Base-by-base conservation (phyloP, 2,888 invertebrate genomes). In the Fragum whitleyi region DNA sequence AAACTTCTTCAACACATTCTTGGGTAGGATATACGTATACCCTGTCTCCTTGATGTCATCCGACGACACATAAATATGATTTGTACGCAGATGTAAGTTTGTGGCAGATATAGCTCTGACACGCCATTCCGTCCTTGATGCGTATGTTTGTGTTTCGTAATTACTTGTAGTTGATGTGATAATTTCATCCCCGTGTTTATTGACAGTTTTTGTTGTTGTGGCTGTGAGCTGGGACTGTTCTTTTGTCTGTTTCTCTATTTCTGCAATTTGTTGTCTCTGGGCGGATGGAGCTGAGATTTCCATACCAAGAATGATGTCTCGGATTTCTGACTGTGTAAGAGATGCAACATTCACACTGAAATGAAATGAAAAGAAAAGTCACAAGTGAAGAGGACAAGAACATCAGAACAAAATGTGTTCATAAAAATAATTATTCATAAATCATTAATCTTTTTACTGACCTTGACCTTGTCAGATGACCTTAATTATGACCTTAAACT, bases 41-140 rank as follows among this genome's bases (percentile, higher is more conserved):
- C 99, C 99, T 28, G 99, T 99, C 94, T 99, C 99, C 94, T 99
- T 99, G 93, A 99, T 99, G 92, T 99, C 99, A 92, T 99, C 99
- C 0, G 99, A 98, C 84, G 98, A 98, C 26, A 99, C 99, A 92
- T 99, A 99, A 92, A 99, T 99, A 94, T 99, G 99, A 95, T 99
- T 99, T 0, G 99, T 99, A 85, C 99, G 96, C 53, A 99, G 95
- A 94, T 99, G 98, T 28, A 99, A 95, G 95, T 99, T 99, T 0
- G 99, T 99, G 0, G 99, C 99, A 0, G 98, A 99, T 89, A 99
- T 99, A 0, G 99, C 99, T 88, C 99, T 95, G 32, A 95, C 98
- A 72, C 99, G 96, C 99, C 99, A 99, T 95, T 99, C 99, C 0
- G 99, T 99, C 94, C 99, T 98, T 0, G 98, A 98, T 88, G 98